A percentile compares a stretch with the other conserved stretches of the same genome.
phyloP scores from a whole-genome alignment of 1,140 invertebrate species.

The Cyclina sinensis region DNA sequence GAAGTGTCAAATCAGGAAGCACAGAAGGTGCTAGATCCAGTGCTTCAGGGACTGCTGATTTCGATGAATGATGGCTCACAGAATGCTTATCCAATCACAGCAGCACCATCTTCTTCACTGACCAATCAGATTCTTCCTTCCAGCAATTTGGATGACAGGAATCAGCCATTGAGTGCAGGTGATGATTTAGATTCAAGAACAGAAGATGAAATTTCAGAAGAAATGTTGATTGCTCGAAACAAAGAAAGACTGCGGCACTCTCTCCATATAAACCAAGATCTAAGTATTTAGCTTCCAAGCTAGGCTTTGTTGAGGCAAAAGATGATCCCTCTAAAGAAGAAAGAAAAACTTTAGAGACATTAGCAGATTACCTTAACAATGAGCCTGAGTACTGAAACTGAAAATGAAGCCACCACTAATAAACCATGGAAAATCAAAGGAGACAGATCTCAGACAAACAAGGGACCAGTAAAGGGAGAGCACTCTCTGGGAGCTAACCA shows the following conservation, averaged over 20 bases:
- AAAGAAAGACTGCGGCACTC: constrained; percentile 40
- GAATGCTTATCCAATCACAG: constrained; percentile 57
- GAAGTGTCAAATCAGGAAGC: constrained; percentile 60
- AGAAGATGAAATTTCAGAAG: constrained; percentile 34
- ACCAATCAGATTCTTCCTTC: background rate
- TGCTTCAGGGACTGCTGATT: background rate
- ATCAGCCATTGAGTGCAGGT: background rate
- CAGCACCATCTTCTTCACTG: background rate
- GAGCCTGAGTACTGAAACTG: background rate
- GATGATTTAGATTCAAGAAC: background rate
- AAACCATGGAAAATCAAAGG: constrained; percentile 33
- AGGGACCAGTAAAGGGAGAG: constrained; percentile 56
- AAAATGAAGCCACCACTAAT: background rate
- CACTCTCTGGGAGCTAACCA: constrained; percentile 21
- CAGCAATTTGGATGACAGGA: background rate
- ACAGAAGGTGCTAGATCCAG: constrained; percentile 43
- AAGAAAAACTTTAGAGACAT: background rate
- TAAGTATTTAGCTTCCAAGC: constrained; percentile 53
- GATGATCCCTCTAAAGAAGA: constrained; percentile 1
- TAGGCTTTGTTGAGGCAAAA: background rate
- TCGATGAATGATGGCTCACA: constrained; percentile 46
- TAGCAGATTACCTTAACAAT: constrained; percentile 46
- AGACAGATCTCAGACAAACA: background rate
- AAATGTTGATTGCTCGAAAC: constrained; percentile 18
- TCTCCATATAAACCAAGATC: constrained; percentile 60